Conservation (phyloP, 2,888 invertebrate genomes). For the Hoplodrina ambigua region DNA sequence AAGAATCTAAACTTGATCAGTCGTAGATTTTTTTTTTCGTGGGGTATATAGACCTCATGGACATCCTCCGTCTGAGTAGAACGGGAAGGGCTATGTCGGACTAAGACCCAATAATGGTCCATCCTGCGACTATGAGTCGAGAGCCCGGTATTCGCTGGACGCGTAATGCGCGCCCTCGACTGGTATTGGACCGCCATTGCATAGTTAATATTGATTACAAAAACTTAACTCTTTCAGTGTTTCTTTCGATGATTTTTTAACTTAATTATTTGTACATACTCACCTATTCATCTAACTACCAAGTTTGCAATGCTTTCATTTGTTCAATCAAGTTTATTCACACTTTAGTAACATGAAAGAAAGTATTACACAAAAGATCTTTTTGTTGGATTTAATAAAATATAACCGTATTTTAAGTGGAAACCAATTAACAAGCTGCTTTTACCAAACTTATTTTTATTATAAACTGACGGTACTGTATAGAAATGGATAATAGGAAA, state of each 20-base stretch:
- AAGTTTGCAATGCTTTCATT: neutral
- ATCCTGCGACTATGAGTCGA: too few species aligned
- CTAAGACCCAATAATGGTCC: too few species aligned
- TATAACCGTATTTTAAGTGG: constrained; percentile 16
- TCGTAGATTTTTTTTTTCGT: neutral
- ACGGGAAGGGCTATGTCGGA: too few species aligned
- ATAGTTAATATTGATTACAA: neutral
- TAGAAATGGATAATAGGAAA: constrained; percentile 21
- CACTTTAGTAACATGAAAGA: constrained; percentile 15
- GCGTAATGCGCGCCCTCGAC: too few species aligned
- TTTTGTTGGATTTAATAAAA: constrained; percentile 25
- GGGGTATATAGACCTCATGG: too few species aligned
- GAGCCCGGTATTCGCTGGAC: too few species aligned
- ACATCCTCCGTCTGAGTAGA: too few species aligned
- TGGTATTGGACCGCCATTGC: too few species aligned
- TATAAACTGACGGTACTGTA: constrained; percentile 9
- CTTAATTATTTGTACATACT: neutral
- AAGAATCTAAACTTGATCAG: neutral
- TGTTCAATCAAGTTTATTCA: constrained; percentile 35
- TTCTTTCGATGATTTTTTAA: neutral
- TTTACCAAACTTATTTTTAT: constrained; percentile 9
- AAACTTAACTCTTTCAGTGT: neutral
- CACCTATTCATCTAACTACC: too few species aligned
- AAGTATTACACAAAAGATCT: constrained; percentile 31
- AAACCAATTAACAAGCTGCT: constrained; percentile 23